Evolutionary conservation across 2,888 invertebrate genomes (phyloP).

Genomic region (Gymnocheta viridis): DNA sequence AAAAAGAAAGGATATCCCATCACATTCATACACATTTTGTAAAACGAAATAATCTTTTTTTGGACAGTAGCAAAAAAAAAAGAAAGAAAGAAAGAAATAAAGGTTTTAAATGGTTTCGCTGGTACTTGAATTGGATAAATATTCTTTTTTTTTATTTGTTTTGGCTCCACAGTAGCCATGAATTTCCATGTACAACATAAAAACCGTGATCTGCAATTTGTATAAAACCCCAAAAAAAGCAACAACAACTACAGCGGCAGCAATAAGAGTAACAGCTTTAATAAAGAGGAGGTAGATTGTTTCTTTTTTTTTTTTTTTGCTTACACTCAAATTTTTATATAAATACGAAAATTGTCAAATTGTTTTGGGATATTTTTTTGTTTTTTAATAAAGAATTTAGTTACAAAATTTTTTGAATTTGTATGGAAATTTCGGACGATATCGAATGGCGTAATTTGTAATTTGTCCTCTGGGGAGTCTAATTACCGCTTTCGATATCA

Average conservation of each 20-base stretch:
- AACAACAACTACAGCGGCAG: conserved; percentile 47
- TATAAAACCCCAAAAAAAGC: conserved; percentile 71
- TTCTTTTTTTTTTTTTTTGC: background rate
- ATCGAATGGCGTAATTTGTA: no score
- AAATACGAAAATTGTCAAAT: background rate
- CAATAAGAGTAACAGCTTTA: conserved; percentile 53
- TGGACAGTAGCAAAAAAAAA: conserved; percentile 49
- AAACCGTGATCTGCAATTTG: conserved; percentile 83
- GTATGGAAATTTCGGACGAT: no score
- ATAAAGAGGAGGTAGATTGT: conserved; percentile 43
- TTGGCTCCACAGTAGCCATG: conserved; percentile 80
- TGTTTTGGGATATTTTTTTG: no score
- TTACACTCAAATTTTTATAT: conserved; percentile 12
- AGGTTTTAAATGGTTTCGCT: conserved; percentile 58
- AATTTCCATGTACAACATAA: conserved; percentile 82
- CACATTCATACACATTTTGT: conserved; percentile 62
- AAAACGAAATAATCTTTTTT: conserved; percentile 68
- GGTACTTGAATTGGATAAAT: conserved; percentile 39
- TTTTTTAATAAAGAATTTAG: no score
- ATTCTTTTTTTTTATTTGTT: conserved; percentile 48
- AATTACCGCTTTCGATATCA: no score
- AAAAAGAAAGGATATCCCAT: conserved; percentile 56
- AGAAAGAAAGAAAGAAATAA: conserved; percentile 40
- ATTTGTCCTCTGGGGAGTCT: no score
- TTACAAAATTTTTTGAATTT: no score